These are phyloP conservation scores for Colaptes auratus DNA, from an alignment of 2,113 vertebrate genomes.

Conservation along the genomic window DNA sequence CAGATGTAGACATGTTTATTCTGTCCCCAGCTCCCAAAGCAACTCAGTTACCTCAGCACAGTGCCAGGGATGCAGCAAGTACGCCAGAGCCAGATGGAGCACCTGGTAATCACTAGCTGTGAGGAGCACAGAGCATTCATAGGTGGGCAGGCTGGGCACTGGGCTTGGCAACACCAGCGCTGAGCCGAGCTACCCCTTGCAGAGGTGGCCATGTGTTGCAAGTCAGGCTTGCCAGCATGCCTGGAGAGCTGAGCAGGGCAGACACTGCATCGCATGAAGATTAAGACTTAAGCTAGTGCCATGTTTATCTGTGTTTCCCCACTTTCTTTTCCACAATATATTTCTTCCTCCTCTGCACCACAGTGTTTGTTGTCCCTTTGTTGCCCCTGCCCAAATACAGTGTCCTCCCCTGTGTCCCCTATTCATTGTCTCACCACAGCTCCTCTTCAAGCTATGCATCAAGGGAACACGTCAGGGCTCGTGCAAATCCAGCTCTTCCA, in stretches of 20 bases:
- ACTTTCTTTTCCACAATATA: background rate
- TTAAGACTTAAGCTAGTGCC: background rate
- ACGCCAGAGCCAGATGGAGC: background rate
- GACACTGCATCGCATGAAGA: background rate
- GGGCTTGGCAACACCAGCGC: background rate
- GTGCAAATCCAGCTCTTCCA: background rate
- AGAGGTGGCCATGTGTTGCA: fast-evolving
- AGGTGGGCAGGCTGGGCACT: fast-evolving
- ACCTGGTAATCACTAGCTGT: background rate
- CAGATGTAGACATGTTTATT: background rate
- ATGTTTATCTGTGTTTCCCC: background rate
- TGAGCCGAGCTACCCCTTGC: fast-evolving
- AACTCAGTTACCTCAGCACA: background rate
- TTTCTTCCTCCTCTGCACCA: background rate
- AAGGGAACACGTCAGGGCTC: background rate
- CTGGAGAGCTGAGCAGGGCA: background rate
- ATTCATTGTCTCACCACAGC: background rate
- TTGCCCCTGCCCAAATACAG: background rate
- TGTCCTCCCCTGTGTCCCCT: background rate
- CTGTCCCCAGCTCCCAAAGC: background rate
- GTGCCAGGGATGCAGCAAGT: background rate
- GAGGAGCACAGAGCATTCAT: background rate
- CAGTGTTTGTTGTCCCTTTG: background rate
- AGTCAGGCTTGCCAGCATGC: background rate
- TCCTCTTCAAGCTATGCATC: background rate